A percentile compares a stretch with the other conserved stretches of the same genome.
These are phyloP conservation scores for Alces alces DNA, from an alignment of 2,113 vertebrate genomes.

Conservation along the genomic window DNA sequence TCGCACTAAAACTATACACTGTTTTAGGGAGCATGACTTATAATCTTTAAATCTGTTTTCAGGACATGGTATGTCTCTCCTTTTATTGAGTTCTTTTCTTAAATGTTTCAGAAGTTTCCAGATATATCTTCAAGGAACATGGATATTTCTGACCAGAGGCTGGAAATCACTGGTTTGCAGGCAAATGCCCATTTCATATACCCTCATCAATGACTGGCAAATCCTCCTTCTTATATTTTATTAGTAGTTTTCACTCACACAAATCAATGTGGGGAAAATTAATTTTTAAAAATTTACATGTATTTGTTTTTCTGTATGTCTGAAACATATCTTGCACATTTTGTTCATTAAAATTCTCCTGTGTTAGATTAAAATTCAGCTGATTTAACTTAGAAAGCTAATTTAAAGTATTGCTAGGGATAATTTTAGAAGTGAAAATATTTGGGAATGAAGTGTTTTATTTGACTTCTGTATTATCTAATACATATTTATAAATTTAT, in stretches of 20 bases:
- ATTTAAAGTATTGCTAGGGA: neutral
- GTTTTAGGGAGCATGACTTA: neutral
- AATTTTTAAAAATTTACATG: neutral
- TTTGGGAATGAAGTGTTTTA: neutral
- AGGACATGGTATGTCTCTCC: neutral
- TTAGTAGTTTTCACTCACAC: slow-evolving; percentile 7
- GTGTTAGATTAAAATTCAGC: slow-evolving; percentile 15
- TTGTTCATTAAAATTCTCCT: neutral
- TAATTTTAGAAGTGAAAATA: neutral
- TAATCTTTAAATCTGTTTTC: neutral
- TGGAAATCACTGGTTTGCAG: neutral
- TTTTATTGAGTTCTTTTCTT: neutral
- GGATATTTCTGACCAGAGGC: neutral
- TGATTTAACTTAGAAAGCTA: slow-evolving; percentile 24
- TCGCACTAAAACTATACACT: neutral
- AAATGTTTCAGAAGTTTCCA: neutral
- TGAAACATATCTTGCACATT: neutral
- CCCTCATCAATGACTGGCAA: neutral
- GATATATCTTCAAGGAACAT: neutral
- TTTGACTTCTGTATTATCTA: neutral
- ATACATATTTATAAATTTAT: neutral
- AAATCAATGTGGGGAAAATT: neutral
- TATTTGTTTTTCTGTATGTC: neutral
- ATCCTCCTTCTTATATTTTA: neutral
- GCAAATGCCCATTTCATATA: neutral